Evolutionary conservation across 2,888 invertebrate genomes (phyloP).

Genomic region (Rhingia rostrata): DNA sequence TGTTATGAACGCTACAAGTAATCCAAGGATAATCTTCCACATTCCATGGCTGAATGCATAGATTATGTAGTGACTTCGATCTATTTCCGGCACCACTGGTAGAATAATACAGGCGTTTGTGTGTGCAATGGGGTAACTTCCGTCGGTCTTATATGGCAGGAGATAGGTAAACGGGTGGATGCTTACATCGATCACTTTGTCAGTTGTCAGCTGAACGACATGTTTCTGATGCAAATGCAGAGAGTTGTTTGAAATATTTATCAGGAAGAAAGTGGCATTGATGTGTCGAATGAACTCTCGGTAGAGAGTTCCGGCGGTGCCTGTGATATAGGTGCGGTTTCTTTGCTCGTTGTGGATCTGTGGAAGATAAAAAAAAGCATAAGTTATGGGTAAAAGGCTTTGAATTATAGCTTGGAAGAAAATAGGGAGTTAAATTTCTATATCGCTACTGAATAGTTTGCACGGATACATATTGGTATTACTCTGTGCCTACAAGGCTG

Average conservation of each 20-base stretch:
- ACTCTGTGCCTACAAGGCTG: no score
- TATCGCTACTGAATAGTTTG: no score
- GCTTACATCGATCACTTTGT: slow-evolving; percentile 69
- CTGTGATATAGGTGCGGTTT: slow-evolving; percentile 55
- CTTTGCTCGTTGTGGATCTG: slow-evolving; percentile 46
- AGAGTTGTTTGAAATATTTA: slow-evolving; percentile 40
- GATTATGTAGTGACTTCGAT: slow-evolving; percentile 71
- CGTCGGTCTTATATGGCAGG: slow-evolving; percentile 49
- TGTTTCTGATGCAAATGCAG: slow-evolving; percentile 54
- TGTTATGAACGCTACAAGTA: slow-evolving; percentile 64
- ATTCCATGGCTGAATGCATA: slow-evolving; percentile 65
- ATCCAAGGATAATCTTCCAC: slow-evolving; percentile 61
- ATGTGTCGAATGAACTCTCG: slow-evolving; percentile 69
- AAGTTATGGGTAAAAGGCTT: no score
- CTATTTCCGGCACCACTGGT: slow-evolving; percentile 75
- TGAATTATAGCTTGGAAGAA: no score
- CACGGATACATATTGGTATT: no score
- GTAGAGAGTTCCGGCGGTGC: slow-evolving; percentile 71
- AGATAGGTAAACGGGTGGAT: slow-evolving; percentile 72
- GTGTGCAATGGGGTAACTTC: slow-evolving; percentile 75
- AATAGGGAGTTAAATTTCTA: no score
- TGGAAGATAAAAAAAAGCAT: not conserved
- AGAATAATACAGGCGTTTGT: slow-evolving; percentile 75
- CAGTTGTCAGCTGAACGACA: slow-evolving; percentile 47
- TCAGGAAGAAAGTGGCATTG: slow-evolving; percentile 54